phyloP scores from a whole-genome alignment of 1,140 invertebrate genomes.

The Diprion similis region DNA sequence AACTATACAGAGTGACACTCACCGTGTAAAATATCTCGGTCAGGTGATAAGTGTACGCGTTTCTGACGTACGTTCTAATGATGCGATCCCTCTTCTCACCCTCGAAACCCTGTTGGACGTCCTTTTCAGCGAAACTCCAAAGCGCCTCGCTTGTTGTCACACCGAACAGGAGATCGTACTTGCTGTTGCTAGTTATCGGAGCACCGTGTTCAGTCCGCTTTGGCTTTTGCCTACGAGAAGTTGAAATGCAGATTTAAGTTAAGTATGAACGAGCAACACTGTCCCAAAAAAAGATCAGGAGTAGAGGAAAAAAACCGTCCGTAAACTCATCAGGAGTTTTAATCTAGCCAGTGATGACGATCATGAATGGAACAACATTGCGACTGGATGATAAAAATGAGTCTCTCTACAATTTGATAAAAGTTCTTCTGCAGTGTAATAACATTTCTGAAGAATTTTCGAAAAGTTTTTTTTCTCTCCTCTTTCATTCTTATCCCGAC shows the following conservation, averaged over 20 bases:
- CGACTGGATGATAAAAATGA: too few species aligned
- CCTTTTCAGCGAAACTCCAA: conserved; percentile 81
- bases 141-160: conserved; percentile 85
- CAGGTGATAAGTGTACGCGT: conserved; percentile 92
- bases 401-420: too few species aligned
- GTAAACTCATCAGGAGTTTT: too few species aligned
- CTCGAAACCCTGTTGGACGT: conserved; percentile 89
- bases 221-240: conserved; percentile 38
- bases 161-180: conserved; percentile 84
- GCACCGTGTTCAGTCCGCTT: conserved; percentile 58
- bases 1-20: conserved; percentile 32
- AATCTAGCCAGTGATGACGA: too few species aligned
- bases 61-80: conserved; percentile 91
- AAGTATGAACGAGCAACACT: too few species aligned
- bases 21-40: conserved; percentile 97
- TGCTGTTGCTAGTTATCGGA: conserved; percentile 60
- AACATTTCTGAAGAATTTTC: conserved; percentile 51
- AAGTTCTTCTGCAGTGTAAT: conserved; percentile 51
- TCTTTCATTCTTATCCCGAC: conserved; percentile 63
- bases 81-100: conserved; percentile 88
- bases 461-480: conserved; percentile 64
- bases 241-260: not conserved
- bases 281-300: too few species aligned
- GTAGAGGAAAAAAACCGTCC: too few species aligned
- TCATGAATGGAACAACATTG: too few species aligned